phyloP scores from a whole-genome alignment of 2,888 invertebrate genomes.

The Strigamia maritima region DNA sequence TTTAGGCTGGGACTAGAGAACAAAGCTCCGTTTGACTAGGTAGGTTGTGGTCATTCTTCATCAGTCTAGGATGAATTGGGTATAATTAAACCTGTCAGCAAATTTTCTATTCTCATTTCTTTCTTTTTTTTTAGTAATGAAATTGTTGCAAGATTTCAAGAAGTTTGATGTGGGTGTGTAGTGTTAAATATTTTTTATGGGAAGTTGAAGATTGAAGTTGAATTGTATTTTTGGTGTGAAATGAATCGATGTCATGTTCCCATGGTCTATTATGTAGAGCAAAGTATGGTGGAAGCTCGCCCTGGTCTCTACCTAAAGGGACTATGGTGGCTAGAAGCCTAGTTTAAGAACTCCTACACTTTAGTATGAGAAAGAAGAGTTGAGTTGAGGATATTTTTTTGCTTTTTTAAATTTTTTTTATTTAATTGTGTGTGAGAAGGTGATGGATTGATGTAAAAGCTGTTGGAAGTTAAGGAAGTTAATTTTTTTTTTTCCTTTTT shows the following conservation, averaged over 20 bases:
- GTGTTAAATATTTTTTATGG: slow-evolving; percentile 14
- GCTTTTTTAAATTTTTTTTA: not conserved
- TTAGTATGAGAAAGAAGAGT: slow-evolving; percentile 20
- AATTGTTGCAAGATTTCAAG: not conserved
- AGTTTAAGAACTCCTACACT: slow-evolving; percentile 25
- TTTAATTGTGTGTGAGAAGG: not conserved
- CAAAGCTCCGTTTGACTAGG: slow-evolving; percentile 1
- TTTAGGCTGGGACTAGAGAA: not conserved
- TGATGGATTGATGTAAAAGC: not conserved
- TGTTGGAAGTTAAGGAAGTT: not conserved
- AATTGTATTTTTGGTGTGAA: slow-evolving; percentile 29
- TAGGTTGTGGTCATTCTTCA: slow-evolving; percentile 25
- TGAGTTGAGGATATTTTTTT: not conserved
- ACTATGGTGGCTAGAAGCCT: slow-evolving; percentile 14
- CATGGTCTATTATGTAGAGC: slow-evolving; percentile 32
- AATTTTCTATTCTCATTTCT: not conserved
- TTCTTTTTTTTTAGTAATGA: not conserved
- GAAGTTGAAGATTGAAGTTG: slow-evolving; percentile 12
- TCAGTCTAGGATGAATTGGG: slow-evolving; percentile 28
- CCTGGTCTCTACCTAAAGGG: slow-evolving; percentile 18
- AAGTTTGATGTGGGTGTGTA: not conserved
- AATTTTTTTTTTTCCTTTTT: not conserved
- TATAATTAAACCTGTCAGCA: slow-evolving; percentile 30
- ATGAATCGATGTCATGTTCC: slow-evolving; percentile 25
- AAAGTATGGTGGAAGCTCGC: slow-evolving; percentile 34